phyloP scores from a whole-genome alignment of 2,888 invertebrate genomes.

The Zeuzera pyrina region DNA sequence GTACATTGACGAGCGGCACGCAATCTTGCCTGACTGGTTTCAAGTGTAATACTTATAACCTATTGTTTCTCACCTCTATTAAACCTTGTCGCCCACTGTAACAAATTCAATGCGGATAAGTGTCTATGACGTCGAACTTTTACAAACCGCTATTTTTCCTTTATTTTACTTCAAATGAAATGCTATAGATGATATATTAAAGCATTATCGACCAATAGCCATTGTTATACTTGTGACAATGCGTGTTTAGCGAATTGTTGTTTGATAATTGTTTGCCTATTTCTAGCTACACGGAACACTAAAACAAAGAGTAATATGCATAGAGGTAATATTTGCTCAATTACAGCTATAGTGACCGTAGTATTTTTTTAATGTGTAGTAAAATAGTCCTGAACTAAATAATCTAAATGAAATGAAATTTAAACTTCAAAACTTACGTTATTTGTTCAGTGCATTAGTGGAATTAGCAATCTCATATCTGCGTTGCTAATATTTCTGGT shows the following conservation, averaged over 20 bases:
- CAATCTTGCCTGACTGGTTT: conserved; percentile 26
- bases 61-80: neutral
- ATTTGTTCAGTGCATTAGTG: conserved; percentile 69
- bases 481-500: conserved; percentile 61
- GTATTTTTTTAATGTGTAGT: too few relatives aligned
- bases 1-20: conserved; percentile 23
- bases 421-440: conserved; percentile 49
- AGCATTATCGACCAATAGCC: conserved; percentile 21
- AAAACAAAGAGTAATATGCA: too few relatives aligned
- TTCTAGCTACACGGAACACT: too few relatives aligned
- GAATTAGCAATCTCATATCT: conserved; percentile 69
- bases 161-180: too few relatives aligned
- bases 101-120: neutral
- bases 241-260: conserved; percentile 20
- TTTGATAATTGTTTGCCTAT: conserved; percentile 10
- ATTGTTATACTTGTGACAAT: conserved; percentile 22
- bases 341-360: too few relatives aligned
- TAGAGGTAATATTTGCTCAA: too few relatives aligned
- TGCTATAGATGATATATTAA: too few relatives aligned
- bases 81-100: conserved; percentile 1
- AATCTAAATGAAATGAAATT: too few relatives aligned
- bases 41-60: conserved; percentile 7
- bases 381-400: too few relatives aligned
- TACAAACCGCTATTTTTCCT: too few relatives aligned
- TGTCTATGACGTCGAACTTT: too few relatives aligned